Base-by-base conservation (phyloP, 2,888 invertebrate species). In the Rhamphomyia laevipes region DNA sequence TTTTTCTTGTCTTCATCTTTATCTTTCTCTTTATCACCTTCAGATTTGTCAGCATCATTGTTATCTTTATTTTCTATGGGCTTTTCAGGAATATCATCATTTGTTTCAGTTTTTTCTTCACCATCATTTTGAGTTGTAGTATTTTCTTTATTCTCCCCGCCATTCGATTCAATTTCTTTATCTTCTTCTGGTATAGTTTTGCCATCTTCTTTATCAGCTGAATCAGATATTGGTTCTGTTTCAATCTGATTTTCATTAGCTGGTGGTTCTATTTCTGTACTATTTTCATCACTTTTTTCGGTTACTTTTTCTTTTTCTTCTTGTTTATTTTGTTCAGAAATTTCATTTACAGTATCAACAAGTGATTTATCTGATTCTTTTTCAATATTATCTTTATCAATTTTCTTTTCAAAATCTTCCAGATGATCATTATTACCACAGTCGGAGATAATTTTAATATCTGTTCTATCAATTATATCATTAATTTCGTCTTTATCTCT, bases 161-260 rank as follows among this genome's bases (percentile, higher is more conserved):
- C 45, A 18, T 18, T 18, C 1, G 57, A 16, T 5, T 56, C 52
- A n/a, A 54, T 53, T 47, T 63, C 62, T 40, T 60, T 59, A 23
- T 68, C 66, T 3, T 55, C 63, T 40, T 43, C 61, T 58, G 43
- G 61, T 62, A 51, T 57, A 61, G 3, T 18, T 33, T 70, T 69
- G 52, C 66, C 62, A 51, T 74, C 74, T 16, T 69, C 63, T 58
- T 75, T 74, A 6, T 75, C 70, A 15, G 74, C 71, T 2, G 71
- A 67, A 56, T 72, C 69, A 48, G 64, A 64, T 15, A 56, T 58
- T 47, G 64, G 65, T 17, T 58, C 59, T 43, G 47, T 33, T 64
- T 66, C 15, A 9, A 27, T 9, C 4, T 5, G 23, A 48, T 49
- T 51, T 2, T 49, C 35, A 21, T 56, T 56, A 6, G 55, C 54